phyloP scores from a whole-genome alignment of 2,797 vertebrate species.

The Coilia nasus region DNA sequence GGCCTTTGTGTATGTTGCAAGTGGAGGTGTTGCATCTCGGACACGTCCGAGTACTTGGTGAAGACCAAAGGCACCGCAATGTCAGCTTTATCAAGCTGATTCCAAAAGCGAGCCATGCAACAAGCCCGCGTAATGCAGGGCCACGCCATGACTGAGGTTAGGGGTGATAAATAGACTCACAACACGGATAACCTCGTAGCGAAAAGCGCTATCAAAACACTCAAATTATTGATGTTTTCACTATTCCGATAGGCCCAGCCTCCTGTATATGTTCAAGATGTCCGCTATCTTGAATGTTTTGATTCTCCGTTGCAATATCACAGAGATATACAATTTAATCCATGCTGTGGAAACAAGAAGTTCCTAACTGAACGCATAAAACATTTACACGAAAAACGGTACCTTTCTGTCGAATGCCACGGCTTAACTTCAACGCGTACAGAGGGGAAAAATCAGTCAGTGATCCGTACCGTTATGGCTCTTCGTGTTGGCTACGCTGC shows the following conservation, averaged over 20 bases:
- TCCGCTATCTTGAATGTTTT: constrained; percentile 20
- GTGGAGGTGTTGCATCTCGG: constrained; percentile 81
- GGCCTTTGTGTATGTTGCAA: constrained; percentile 68
- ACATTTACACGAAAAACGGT: background rate
- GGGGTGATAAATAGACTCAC: background rate
- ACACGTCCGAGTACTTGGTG: constrained; percentile 91
- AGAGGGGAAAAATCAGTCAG: constrained; percentile 11
- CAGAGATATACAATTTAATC: constrained; percentile 13
- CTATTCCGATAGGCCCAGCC: constrained; percentile 6
- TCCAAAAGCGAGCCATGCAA: constrained; percentile 98
- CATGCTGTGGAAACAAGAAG: background rate
- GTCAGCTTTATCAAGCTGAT: constrained; percentile 95
- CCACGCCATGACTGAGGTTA: constrained; percentile 88
- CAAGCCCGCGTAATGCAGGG: constrained; percentile 97
- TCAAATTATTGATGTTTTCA: background rate
- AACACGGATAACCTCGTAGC: background rate
- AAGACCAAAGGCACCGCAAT: constrained; percentile 95
- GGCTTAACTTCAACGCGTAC: background rate
- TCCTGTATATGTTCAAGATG: constrained; percentile 24
- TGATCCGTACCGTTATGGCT: constrained; percentile 48
- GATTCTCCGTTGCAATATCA: constrained; percentile 15
- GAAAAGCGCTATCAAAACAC: background rate
- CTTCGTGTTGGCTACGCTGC: constrained; percentile 58
- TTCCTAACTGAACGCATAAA: background rate
- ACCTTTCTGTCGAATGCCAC: background rate